Base-by-base conservation (phyloP, 92 coral and sea anemone species). In the Bergia puertoricense region DNA sequence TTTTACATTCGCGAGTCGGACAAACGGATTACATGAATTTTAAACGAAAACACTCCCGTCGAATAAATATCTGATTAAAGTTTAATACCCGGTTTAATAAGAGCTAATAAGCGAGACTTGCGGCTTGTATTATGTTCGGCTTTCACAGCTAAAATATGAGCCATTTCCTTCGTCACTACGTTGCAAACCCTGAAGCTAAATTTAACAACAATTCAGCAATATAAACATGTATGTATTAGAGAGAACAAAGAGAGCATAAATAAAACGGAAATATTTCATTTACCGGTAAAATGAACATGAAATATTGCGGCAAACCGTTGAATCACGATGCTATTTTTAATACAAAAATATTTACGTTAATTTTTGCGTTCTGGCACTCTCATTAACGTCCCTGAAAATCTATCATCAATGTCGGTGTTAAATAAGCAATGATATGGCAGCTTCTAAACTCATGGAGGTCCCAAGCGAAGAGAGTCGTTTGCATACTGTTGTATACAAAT, bases 201-300 rank as follows among this genome's bases (percentile, higher is more conserved):
- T 84, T 69, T 84, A 84, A 84, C 87, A 69, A 68, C 65, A 48
- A 10, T 46, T 23, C 62, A 38, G 3, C 44, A 54, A 23, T 84
- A 48, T 50, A 71, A 84, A 84, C 75, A 84, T 38, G 87, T 20
- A 73, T 48, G 23, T 37, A 84, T 36, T 23, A 10, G 38, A 37
- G 8, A 46, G 42, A 71, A 84, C 87, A 84, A 46, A 84, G 77
- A 37, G 72, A 20, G 57, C 62, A 44, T 30, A 43, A 48, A 23
- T 37, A 40, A 54, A 22, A 16, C 87, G 87, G 87, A 84, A 84
- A 84, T 46, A 73, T 56, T 84, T 72, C 40, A 71, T 71, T 84
- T 84, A 51, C 65, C 77, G 77, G 79, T 68, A 69, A 69, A 71
- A 43, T 10, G 83, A 79, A 54, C 81, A 77, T 45, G 59, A 40